Evolutionary conservation across 2,888 invertebrate genomes (phyloP).

Genomic region (Rhynchonema sp.): DNA sequence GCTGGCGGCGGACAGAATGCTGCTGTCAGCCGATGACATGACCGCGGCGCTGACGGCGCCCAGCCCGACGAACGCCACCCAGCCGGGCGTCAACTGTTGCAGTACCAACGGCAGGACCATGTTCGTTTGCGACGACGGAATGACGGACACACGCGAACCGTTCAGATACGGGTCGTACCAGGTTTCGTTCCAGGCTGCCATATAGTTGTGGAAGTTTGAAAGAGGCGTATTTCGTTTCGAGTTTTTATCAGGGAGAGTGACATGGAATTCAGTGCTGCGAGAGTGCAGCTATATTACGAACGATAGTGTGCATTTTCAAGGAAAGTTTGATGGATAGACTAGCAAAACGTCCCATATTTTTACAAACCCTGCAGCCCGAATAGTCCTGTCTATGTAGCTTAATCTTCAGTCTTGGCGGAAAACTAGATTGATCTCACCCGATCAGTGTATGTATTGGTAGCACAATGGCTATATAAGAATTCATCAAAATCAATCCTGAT

Average conservation of each 20-base stretch:
- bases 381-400: too few species aligned
- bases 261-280: too few species aligned
- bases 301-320: too few species aligned
- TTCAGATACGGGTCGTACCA: conserved; percentile 37
- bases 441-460: too few species aligned
- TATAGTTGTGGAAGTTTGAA: too few species aligned
- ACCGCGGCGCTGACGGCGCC: conserved; percentile 97
- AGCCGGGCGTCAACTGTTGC: conserved; percentile 82
- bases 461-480: too few species aligned
- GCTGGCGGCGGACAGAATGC: conserved; percentile 85
- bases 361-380: neutral
- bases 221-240: too few species aligned
- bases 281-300: too few species aligned
- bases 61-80: conserved; percentile 51
- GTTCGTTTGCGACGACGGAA: conserved; percentile 46
- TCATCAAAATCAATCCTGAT: too few species aligned
- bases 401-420: too few species aligned
- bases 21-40: conserved; percentile 97
- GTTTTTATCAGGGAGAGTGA: too few species aligned
- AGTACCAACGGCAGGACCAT: conserved; percentile 92
- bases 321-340: neutral
- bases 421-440: too few species aligned
- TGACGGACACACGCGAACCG: conserved; percentile 17
- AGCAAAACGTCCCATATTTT: neutral
- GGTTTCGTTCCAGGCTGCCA: conserved; percentile 89